A percentile compares a stretch with the other conserved stretches of the same genome.
Conservation (phyloP, 2,888 invertebrate species). For the Druceiella hillmani region DNA sequence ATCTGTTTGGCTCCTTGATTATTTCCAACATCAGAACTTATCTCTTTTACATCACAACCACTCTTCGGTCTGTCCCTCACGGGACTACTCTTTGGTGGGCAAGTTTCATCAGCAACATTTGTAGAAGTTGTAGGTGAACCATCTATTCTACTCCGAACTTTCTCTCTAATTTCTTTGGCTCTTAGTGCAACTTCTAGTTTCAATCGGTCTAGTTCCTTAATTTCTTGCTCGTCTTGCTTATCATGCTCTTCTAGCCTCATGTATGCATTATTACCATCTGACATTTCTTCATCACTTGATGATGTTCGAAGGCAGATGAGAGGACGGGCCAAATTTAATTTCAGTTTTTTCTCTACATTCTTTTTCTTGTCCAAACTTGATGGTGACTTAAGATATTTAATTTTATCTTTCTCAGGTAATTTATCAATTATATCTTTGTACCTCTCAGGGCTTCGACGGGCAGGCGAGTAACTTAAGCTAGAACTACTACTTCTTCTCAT, state of each 20-base stretch:
- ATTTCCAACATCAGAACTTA: too few species aligned
- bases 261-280: conserved; percentile 53
- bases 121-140: too few species aligned
- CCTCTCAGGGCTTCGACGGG: conserved; percentile 61
- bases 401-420: conserved; percentile 50
- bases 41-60: too few species aligned
- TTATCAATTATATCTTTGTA: conserved; percentile 60
- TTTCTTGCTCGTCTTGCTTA: conserved; percentile 53
- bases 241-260: conserved; percentile 44
- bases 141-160: too few species aligned
- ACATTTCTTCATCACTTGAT: conserved; percentile 54
- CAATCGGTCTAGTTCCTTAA: conserved; percentile 61
- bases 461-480: conserved; percentile 64
- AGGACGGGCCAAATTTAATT: conserved; percentile 30
- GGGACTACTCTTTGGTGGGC: too few species aligned
- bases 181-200: conserved; percentile 61
- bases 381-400: conserved; percentile 44
- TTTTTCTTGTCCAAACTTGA: conserved; percentile 37
- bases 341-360: conserved; percentile 16
- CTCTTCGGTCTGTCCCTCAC: too few species aligned
- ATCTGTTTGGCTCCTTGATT: too few species aligned
- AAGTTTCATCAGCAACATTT: too few species aligned
- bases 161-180: conserved; percentile 63
- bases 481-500: conserved; percentile 47
- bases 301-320: conserved; percentile 54